Percentiles rank a stretch among this genome's conserved stretches.
phyloP scores from a whole-genome alignment of 2,888 invertebrate species.

The Aquatica leii region DNA sequence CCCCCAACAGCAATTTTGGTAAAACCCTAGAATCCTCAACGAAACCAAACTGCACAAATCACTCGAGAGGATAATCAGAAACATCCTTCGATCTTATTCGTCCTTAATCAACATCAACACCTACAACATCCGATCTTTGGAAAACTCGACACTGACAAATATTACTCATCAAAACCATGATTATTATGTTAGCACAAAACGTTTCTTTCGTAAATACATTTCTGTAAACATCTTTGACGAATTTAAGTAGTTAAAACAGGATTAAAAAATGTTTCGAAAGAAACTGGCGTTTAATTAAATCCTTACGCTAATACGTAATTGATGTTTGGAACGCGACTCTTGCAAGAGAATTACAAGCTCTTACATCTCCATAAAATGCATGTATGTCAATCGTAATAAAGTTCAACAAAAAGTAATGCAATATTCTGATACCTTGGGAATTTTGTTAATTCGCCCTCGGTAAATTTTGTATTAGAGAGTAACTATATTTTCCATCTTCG shows the following conservation, averaged over 20 bases:
- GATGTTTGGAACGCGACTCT: too few relatives aligned
- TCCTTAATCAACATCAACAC: conserved; percentile 8
- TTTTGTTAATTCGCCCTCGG: conserved; percentile 14
- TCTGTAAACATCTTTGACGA: too few relatives aligned
- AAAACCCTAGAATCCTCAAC: conserved; percentile 3
- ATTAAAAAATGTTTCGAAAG: too few relatives aligned
- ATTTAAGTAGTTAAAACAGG: too few relatives aligned
- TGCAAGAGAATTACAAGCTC: too few relatives aligned
- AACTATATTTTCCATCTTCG: conserved; percentile 12
- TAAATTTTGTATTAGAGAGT: conserved; percentile 16
- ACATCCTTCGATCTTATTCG: conserved; percentile 6
- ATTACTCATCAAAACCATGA: background rate
- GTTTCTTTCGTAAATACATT: too few relatives aligned
- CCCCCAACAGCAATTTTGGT: conserved; percentile 8
- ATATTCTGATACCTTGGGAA: conserved; percentile 20
- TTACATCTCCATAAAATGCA: background rate
- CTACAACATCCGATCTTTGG: conserved; percentile 9
- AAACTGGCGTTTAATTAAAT: too few relatives aligned
- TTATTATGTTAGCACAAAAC: background rate
- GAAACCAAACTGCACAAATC: conserved; percentile 6
- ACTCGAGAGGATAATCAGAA: conserved; percentile 14
- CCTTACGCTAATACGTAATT: too few relatives aligned
- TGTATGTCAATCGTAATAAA: conserved; percentile 23
- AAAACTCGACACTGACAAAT: conserved; percentile 1
- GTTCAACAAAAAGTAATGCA: conserved; percentile 14